Evolutionary conservation across 2,113 vertebrate genomes (phyloP).

Genomic region (Carettochelys insculpta): DNA sequence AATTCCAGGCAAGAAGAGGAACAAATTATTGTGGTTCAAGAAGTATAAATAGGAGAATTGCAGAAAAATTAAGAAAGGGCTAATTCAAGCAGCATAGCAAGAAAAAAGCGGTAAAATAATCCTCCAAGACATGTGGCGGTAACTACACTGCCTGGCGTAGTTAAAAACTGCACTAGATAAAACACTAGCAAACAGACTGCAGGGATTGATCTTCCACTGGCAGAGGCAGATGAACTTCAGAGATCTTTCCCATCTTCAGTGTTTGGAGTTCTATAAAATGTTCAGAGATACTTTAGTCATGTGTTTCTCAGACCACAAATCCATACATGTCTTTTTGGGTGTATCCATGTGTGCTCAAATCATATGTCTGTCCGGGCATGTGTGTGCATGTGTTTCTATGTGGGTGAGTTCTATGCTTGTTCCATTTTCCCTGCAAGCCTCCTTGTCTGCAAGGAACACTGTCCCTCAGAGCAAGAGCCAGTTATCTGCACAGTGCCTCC

Average conservation of each 20-base stretch:
- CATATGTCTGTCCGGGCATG: constrained; percentile 25
- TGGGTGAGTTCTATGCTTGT: constrained; percentile 33
- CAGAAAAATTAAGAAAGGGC: background rate
- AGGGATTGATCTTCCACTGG: background rate
- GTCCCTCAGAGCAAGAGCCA: constrained; percentile 10
- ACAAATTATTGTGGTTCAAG: constrained; percentile 6
- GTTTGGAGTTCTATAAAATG: background rate
- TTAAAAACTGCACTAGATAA: constrained; percentile 23
- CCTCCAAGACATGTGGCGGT: background rate
- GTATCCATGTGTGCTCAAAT: constrained; percentile 12
- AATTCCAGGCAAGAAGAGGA: background rate
- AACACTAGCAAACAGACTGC: constrained; percentile 1
- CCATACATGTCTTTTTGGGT: background rate
- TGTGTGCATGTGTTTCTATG: background rate
- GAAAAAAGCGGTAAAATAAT: constrained; percentile 12
- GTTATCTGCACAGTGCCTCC: background rate
- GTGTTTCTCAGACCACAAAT: constrained; percentile 9
- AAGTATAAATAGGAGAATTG: constrained; percentile 5
- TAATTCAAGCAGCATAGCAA: background rate
- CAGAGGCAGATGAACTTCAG: constrained; percentile 1
- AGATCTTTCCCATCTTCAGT: background rate
- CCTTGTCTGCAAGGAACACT: background rate
- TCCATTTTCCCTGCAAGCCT: constrained; percentile 22
- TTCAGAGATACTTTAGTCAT: constrained; percentile 2
- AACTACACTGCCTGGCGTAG: background rate